Conservation (phyloP, 2,113 vertebrate genomes). For the Mormyrus iriodes region DNA sequence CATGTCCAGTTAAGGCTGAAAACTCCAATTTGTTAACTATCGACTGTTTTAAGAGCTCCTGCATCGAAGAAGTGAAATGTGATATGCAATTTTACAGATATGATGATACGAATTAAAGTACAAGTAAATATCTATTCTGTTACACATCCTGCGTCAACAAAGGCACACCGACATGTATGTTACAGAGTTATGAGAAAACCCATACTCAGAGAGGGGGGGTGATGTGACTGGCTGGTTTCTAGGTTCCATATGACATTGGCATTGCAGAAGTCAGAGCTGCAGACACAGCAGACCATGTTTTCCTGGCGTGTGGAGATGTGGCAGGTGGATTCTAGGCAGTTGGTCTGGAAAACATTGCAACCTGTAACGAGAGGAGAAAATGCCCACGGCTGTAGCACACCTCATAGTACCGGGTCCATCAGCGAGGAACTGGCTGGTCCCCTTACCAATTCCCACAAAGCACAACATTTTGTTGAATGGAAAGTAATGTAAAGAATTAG, state of each 20-base stretch:
- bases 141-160: neutral
- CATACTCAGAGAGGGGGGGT: conserved; percentile 30
- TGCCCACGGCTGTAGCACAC: neutral
- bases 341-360: conserved; percentile 27
- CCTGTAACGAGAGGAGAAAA: conserved; percentile 14
- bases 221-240: neutral
- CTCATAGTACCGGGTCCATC: neutral
- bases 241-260: conserved; percentile 53
- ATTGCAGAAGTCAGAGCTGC: conserved; percentile 75
- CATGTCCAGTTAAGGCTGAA: neutral
- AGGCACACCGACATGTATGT: neutral
- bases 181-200: neutral
- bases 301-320: neutral
- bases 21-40: neutral
- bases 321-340: conserved; percentile 46
- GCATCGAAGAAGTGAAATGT: neutral
- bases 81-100: neutral
- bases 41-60: neutral
- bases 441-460: conserved; percentile 55
- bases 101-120: neutral
- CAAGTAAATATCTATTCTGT: neutral
- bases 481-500: neutral
- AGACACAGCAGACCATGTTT: conserved; percentile 57
- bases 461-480: neutral
- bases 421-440: neutral